These are phyloP conservation scores for Actinia tenebrosa DNA, from an alignment of 64 coral and sea anemone genomes.

Conservation along the genomic window DNA sequence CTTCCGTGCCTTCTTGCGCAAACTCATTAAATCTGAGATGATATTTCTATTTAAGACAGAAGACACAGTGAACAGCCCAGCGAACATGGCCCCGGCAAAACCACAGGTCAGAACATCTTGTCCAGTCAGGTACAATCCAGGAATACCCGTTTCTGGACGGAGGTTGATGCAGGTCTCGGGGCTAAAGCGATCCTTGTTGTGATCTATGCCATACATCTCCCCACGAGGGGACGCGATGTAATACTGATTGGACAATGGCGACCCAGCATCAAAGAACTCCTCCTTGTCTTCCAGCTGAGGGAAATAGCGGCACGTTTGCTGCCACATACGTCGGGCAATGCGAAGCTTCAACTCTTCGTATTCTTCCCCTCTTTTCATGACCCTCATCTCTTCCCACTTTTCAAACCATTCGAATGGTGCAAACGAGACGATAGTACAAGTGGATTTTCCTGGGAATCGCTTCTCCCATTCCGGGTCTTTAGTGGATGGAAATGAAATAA, in stretches of 20 bases:
- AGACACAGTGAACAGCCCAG: constrained; percentile 73
- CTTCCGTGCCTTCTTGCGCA: not conserved
- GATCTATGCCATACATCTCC: constrained; percentile 91
- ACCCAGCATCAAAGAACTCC: constrained; percentile 91
- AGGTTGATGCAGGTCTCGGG: constrained; percentile 55
- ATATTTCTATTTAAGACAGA: constrained; percentile 76
- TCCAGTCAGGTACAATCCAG: constrained; percentile 77
- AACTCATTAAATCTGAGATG: constrained; percentile 49
- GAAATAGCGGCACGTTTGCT: constrained; percentile 67
- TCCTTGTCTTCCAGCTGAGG: constrained; percentile 66
- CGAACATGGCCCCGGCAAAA: constrained; percentile 73
- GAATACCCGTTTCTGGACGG: constrained; percentile 65
- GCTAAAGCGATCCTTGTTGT: constrained; percentile 79
- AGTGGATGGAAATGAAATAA: constrained; percentile 93
- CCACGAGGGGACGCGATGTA: constrained; percentile 78
- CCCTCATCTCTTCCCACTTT: constrained; percentile 69
- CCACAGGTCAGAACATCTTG: constrained; percentile 81
- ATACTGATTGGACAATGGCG: constrained; percentile 78
- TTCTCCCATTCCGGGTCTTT: constrained; percentile 91
- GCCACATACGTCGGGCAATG: constrained; percentile 82
- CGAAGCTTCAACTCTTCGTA: constrained; percentile 83
- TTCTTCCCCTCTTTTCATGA: constrained; percentile 88
- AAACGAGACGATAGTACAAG: constrained; percentile 65
- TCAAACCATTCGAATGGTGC: constrained; percentile 85
- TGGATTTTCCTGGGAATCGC: constrained; percentile 68